phyloP scores from a whole-genome alignment of 2,888 invertebrate genomes.

The Trachelus troglodyta region DNA sequence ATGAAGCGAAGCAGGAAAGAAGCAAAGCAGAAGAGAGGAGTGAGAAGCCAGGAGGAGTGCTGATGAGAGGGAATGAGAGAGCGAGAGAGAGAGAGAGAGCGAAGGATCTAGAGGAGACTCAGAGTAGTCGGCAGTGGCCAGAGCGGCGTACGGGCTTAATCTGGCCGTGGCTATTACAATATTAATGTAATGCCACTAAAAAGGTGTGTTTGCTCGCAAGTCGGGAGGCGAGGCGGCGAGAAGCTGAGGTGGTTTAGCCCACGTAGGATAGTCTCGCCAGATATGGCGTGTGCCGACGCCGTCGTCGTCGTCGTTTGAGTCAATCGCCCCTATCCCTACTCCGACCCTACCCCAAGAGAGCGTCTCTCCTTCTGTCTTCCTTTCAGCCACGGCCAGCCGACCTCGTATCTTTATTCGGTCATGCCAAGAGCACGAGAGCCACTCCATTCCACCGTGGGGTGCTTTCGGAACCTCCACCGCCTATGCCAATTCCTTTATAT shows the following conservation, averaged over 20 bases:
- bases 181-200: slow-evolving; percentile 64
- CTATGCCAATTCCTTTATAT: neutral
- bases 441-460: neutral
- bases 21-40: slow-evolving; percentile 40
- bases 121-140: slow-evolving; percentile 25
- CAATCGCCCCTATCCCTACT: slow-evolving; percentile 36
- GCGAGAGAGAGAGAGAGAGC: slow-evolving; percentile 25
- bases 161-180: slow-evolving; percentile 54
- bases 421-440: slow-evolving; percentile 30
- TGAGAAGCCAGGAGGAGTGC: slow-evolving; percentile 13
- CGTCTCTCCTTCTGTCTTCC: slow-evolving; percentile 18
- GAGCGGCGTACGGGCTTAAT: slow-evolving; percentile 20
- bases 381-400: slow-evolving; percentile 32
- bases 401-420: slow-evolving; percentile 52
- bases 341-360: slow-evolving; percentile 16
- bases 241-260: slow-evolving; percentile 46
- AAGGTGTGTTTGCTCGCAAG: slow-evolving; percentile 61
- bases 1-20: slow-evolving; percentile 19
- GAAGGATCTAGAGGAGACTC: neutral
- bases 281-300: slow-evolving; percentile 62
- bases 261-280: slow-evolving; percentile 63
- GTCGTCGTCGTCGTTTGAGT: slow-evolving; percentile 36
- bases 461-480: neutral
- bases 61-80: neutral
- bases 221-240: slow-evolving; percentile 36